Conservation (phyloP, 30 jellyfish, hydroid and myxozoan species). For the Hydractinia echinata region DNA sequence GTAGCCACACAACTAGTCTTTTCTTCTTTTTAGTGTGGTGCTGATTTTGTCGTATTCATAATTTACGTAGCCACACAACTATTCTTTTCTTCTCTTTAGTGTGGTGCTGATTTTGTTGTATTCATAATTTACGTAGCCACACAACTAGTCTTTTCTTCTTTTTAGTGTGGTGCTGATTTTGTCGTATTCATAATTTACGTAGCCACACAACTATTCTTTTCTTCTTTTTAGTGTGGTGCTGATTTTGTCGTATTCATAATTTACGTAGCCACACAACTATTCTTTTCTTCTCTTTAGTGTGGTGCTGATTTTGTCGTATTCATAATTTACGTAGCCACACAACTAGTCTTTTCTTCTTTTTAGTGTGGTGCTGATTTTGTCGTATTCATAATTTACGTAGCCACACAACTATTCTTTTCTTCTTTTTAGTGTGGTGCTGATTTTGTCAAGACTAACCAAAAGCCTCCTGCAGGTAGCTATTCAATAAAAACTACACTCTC, state of each 20-base stretch:
- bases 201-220: not conserved
- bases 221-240: conserved; percentile 86
- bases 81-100: conserved; percentile 35
- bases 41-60: conserved; percentile 92
- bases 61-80: not conserved
- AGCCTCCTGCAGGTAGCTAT: conserved; percentile 72
- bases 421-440: conserved; percentile 95
- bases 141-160: not conserved
- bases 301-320: conserved; percentile 98
- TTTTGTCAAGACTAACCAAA: conserved; percentile 77
- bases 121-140: too few relatives aligned
- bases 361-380: conserved; percentile 99
- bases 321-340: not conserved
- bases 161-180: conserved; percentile 97
- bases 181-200: too few relatives aligned
- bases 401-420: not conserved
- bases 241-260: too few relatives aligned
- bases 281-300: conserved; percentile 50
- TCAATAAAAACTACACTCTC: too few relatives aligned
- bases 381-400: too few relatives aligned
- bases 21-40: conserved; percentile 78
- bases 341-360: not conserved
- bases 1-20: not conserved
- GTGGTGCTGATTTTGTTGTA: conserved; percentile 99
- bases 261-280: not conserved